A percentile compares a stretch with the other conserved stretches of the same genome.
These are phyloP conservation scores for Cecropterus lyciades DNA, from an alignment of 1,140 invertebrate genomes.

Conservation along the genomic window DNA sequence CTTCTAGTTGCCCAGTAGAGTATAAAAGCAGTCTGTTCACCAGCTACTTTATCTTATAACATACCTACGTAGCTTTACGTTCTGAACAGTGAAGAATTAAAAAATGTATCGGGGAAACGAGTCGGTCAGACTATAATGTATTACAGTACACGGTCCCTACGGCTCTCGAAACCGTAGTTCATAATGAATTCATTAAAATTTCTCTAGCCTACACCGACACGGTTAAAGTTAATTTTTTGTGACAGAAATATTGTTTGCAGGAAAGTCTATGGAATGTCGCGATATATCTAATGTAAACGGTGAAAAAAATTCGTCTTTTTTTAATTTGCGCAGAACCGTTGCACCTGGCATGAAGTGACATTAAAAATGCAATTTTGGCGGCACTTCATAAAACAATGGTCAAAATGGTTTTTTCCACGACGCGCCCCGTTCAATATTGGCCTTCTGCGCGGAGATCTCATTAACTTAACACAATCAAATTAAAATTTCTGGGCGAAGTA, in stretches of 20 bases:
- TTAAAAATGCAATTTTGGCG: conserved; percentile 34
- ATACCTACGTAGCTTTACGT: too few relatives aligned
- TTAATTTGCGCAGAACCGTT: conserved; percentile 22
- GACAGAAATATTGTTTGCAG: conserved; percentile 19
- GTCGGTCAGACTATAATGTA: conserved; percentile 10
- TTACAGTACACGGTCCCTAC: conserved; percentile 2
- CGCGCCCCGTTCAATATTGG: conserved; percentile 19
- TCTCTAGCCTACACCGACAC: conserved; percentile 16
- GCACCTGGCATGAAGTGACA: conserved; percentile 22
- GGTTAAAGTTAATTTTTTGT: conserved; percentile 21
- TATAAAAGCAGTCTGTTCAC: too few relatives aligned
- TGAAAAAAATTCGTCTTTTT: conserved; percentile 20
- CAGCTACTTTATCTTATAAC: too few relatives aligned
- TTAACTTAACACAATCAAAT: background rate
- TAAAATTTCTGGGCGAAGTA: too few relatives aligned
- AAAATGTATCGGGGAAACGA: background rate
- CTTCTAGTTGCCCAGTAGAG: too few relatives aligned
- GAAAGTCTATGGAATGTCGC: conserved; percentile 9
- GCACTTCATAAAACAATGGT: conserved; percentile 17
- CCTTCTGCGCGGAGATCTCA: conserved; percentile 5
- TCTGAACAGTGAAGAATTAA: too few relatives aligned
- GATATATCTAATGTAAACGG: conserved; percentile 14
- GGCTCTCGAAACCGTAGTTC: conserved; percentile 23
- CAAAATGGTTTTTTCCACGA: conserved; percentile 5
- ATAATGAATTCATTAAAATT: conserved; percentile 32